phyloP scores from a whole-genome alignment of 2,888 invertebrate genomes.

The Andrena haemorrhoa region DNA sequence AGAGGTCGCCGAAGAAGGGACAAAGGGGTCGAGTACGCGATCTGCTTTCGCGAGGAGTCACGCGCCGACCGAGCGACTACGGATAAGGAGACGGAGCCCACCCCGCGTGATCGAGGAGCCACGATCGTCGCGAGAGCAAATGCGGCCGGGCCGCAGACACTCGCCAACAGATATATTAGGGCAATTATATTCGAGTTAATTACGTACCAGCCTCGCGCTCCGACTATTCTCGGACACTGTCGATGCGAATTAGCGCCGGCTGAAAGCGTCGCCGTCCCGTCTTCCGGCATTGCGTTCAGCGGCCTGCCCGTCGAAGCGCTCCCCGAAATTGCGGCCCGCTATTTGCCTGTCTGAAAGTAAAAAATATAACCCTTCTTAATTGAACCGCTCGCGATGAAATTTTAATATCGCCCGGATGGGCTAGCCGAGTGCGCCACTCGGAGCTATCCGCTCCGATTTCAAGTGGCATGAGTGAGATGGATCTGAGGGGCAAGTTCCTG shows the following conservation, averaged over 20 bases:
- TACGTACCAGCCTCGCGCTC: conserved; percentile 36
- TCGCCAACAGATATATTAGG: conserved; percentile 54
- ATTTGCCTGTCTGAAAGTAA: not conserved
- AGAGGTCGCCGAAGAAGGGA: not conserved
- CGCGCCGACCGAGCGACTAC: not conserved
- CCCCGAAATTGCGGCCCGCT: not conserved
- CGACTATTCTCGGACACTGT: conserved; percentile 47
- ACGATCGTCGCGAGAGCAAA: conserved; percentile 59
- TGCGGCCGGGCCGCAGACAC: conserved; percentile 29
- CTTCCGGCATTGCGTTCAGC: conserved; percentile 2
- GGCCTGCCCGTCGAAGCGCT: not conserved
- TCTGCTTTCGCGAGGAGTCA: not conserved
- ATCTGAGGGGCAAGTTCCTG: no score
- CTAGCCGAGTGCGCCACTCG: no score
- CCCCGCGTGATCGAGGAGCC: conserved; percentile 47
- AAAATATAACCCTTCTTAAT: conserved; percentile 9
- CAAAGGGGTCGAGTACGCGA: conserved; percentile 1
- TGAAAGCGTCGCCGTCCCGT: conserved; percentile 18
- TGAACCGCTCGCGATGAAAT: not conserved
- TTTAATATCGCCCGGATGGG: conserved; percentile 4
- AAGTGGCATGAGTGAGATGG: no score
- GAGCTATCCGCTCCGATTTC: no score
- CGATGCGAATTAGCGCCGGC: conserved; percentile 43
- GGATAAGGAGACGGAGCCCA: no score
- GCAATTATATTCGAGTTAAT: conserved; percentile 63